Base-by-base conservation (phyloP, 2,797 vertebrate species). In the Ibycter americanus region DNA sequence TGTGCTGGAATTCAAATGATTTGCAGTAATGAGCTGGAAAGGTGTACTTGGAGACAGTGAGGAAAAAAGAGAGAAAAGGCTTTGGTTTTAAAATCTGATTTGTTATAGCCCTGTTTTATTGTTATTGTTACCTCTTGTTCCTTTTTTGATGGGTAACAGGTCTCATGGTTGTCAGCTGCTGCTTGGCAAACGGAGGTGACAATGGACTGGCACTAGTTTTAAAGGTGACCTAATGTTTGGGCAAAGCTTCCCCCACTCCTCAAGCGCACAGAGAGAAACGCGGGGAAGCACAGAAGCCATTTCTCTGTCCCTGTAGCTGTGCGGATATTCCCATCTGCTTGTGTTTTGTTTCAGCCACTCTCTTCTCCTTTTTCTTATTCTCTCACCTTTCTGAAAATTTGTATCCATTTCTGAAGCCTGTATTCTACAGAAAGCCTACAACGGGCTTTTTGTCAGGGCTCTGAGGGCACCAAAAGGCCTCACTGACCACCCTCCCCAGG, bases 1-100 rank as follows among this genome's bases (percentile, higher is more conserved):
- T 98, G 98, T 97, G 97, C 98, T 98, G 98, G 97, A 98, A 98
- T 98, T 98, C 98, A 99, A 98, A 98, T 98, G 98, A 98, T 98
- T 98, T 98, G 98, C 98, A 98, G 98, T 99, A 99, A 99, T 98
- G 98, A 99, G 98, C 97, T 98, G 98, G 97, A 98, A 98, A 98
- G 98, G 98, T 99, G 98, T 97, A 95, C 92, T 98, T 98, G 96
- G 95, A 98, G 97, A 97, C 96, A 95, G 91, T 73, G 92, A 97
- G 94, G 95, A 96, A 94, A 97, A 97, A 97, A 94, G 95, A 94
- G 83, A 96, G 96, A 92, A 95, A 94, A 98, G 97, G 97, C 98
- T 98, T 98, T 97, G 97, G 98, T 98, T 99, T 99, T 98, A 97
- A 97, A 98, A 98, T 91, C 14, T 67, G 87, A 73, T 77, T 95